Percentiles rank a stretch among this genome's conserved stretches.
phyloP scores from a whole-genome alignment of 1,140 invertebrate species.

The Ceratosolen solmsi region DNA sequence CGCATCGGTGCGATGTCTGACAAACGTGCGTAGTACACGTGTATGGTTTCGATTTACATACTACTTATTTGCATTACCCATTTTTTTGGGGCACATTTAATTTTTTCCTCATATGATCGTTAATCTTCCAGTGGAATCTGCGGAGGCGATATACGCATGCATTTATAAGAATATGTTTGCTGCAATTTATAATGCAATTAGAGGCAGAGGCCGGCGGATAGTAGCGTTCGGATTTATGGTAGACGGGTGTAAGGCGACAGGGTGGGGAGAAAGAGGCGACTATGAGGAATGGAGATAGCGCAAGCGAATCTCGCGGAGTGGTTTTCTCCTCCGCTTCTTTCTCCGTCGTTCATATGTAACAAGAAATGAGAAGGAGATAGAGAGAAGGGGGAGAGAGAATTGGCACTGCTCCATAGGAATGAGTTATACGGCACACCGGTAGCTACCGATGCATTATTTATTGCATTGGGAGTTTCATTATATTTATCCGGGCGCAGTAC shows the following conservation, averaged over 20 bases:
- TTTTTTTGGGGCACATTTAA: constrained; percentile 25
- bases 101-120: constrained; percentile 13
- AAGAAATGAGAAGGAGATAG: neutral
- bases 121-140: constrained; percentile 44
- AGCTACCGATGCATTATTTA: constrained; percentile 73
- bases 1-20: neutral
- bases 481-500: constrained; percentile 58
- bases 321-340: neutral
- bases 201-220: constrained; percentile 63
- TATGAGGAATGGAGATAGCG: constrained; percentile 46
- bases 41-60: neutral
- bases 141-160: constrained; percentile 25
- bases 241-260: constrained; percentile 52
- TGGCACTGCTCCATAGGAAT: constrained; percentile 59
- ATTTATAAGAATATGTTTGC: constrained; percentile 62
- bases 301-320: constrained; percentile 13
- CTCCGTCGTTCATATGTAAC: neutral
- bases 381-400: constrained; percentile 39
- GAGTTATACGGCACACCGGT: constrained; percentile 71
- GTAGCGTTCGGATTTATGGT: constrained; percentile 72
- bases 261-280: constrained; percentile 13
- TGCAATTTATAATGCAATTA: constrained; percentile 75
- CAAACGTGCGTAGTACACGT: neutral
- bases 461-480: constrained; percentile 72
- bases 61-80: neutral